phyloP scores from a whole-genome alignment of 2,888 invertebrate species.

The Dinocampus coccinellae region DNA sequence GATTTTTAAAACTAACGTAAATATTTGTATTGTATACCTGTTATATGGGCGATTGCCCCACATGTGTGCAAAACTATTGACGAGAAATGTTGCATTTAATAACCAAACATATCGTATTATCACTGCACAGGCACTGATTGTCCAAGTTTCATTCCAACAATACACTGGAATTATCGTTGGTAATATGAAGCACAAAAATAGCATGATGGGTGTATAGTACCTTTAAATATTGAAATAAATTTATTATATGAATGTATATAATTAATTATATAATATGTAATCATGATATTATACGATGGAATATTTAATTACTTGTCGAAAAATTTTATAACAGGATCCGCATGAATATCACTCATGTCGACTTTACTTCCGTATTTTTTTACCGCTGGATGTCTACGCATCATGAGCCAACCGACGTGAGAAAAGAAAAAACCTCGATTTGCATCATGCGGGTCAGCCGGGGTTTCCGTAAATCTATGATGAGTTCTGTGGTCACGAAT shows the following conservation, averaged over 20 bases:
- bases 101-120: slow-evolving; percentile 72
- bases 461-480: slow-evolving; percentile 82
- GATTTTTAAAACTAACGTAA: not conserved
- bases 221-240: slow-evolving; percentile 52
- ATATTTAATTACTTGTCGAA: slow-evolving; percentile 79
- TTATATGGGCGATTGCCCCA: slow-evolving; percentile 70
- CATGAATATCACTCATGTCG: slow-evolving; percentile 85
- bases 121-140: slow-evolving; percentile 59
- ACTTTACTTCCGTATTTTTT: slow-evolving; percentile 80
- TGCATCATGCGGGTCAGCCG: slow-evolving; percentile 87
- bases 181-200: slow-evolving; percentile 71
- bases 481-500: slow-evolving; percentile 77
- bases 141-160: slow-evolving; percentile 73
- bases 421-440: slow-evolving; percentile 92
- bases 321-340: slow-evolving; percentile 84
- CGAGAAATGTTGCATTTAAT: slow-evolving; percentile 76
- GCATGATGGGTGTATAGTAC: slow-evolving; percentile 71
- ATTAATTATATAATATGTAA: not conserved
- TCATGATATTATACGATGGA: not conserved
- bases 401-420: slow-evolving; percentile 95
- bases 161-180: slow-evolving; percentile 73
- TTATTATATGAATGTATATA: not conserved
- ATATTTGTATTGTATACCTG: slow-evolving; percentile 52
- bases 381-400: slow-evolving; percentile 91
- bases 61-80: slow-evolving; percentile 76